Evolutionary conservation across 2,113 vertebrate species (phyloP), one percentile per base, ranked within the genome.

Genomic region (Mesitornis unicolor): DNA sequence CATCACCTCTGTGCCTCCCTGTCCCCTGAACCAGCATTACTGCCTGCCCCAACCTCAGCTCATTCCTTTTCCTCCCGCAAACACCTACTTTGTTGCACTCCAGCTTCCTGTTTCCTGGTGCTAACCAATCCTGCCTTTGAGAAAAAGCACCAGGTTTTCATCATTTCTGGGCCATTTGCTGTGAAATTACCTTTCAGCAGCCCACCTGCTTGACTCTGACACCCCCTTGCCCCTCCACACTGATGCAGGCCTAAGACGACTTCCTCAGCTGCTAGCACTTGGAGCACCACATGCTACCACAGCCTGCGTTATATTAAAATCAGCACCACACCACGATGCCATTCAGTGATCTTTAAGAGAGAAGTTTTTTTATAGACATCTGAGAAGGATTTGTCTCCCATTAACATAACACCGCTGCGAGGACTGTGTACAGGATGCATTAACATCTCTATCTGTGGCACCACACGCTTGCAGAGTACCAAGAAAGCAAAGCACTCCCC

Each of bases 11-110:
- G 8, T 22, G 47, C 47, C 20, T 48, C 47, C 47, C 47, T 6
- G 0, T 24, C 48, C 43, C 35, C 60, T n/a, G 13, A 33, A 11
- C 65, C 14, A 0, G 7, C 1, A 0, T 9, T 1, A 9, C 2
- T 16, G 13, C 48, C 36, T 11, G 20, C 36, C 31, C 56, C 21
- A 7, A 19, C 18, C 13, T 3, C 29, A 60, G 28, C 38, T 67
- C 53, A 7, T 38, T 50, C 57, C 43, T 42, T 38, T 16, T 31
- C 15, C 36, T 70, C 77, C 29, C 0, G 0, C 2, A 2, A 22
- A 7, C 3, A 18, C 3, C 35, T 2, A 3, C 35, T 48, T 57
- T 15, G 16, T 11, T 19, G 5, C 67, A 43, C 65, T 10, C 40
- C 26, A 6, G 29, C 70, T 43, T 33, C 42, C 47, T 13, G 12